A percentile compares a stretch with the other conserved stretches of the same genome.
These are phyloP conservation scores for Sus cebifrons DNA, from an alignment of 2,797 vertebrate genomes.

Conservation along the genomic window DNA sequence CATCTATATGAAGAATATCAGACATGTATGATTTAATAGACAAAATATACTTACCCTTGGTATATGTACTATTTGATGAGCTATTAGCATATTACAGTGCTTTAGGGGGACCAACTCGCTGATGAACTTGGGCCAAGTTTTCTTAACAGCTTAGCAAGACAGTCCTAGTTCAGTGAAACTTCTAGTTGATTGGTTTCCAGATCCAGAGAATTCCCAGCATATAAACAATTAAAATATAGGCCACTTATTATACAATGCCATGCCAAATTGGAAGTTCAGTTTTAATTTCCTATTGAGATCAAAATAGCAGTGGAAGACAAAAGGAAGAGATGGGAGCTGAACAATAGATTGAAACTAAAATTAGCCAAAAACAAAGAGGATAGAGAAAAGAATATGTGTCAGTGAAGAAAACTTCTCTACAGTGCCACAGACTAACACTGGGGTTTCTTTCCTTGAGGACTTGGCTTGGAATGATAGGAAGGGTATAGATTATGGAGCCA, in stretches of 20 bases:
- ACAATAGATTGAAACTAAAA: not conserved
- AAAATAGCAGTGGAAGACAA: constrained; percentile 20
- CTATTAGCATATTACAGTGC: not conserved
- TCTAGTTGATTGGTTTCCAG: constrained; percentile 5
- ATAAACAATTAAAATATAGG: constrained; percentile 2
- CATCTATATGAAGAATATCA: not conserved
- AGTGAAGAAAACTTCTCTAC: not conserved
- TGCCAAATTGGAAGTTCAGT: constrained; percentile 26
- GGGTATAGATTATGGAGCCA: not conserved
- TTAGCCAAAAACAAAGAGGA: constrained; percentile 10
- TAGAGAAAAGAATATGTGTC: not conserved
- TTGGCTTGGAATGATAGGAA: not conserved
- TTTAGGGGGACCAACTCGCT: not conserved
- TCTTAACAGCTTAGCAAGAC: not conserved
- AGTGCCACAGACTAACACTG: not conserved
- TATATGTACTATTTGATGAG: not conserved
- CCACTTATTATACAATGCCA: not conserved
- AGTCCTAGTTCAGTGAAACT: not conserved
- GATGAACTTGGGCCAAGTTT: not conserved
- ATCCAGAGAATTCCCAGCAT: not conserved
- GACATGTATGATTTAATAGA: not conserved
- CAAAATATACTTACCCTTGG: not conserved
- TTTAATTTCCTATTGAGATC: constrained; percentile 41
- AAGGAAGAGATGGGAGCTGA: not conserved
- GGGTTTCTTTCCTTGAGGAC: not conserved